A percentile compares a stretch with the other conserved stretches of the same genome.
Conservation (phyloP, 2,797 vertebrate genomes). For the Microcaecilia unicolor region DNA sequence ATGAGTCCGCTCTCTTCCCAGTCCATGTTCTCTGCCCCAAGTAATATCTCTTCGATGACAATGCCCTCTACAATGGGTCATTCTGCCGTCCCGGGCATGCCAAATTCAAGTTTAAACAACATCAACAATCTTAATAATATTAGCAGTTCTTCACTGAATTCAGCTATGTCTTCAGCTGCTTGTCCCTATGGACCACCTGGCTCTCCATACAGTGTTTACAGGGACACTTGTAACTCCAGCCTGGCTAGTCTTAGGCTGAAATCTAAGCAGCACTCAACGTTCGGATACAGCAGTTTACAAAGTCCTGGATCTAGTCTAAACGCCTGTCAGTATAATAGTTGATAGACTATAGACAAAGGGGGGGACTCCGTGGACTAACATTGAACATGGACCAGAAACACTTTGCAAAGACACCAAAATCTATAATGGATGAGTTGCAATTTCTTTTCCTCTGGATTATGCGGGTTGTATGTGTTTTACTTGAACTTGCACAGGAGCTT, state of each 20-base stretch:
- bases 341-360: constrained; percentile 46
- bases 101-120: constrained; percentile 84
- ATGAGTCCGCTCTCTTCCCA: constrained; percentile 94
- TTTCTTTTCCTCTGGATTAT: constrained; percentile 79
- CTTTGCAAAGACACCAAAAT: constrained; percentile 29
- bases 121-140: constrained; percentile 90
- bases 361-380: constrained; percentile 20
- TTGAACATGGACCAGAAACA: constrained; percentile 29
- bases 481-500: constrained; percentile 72
- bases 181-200: constrained; percentile 90
- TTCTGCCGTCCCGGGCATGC: constrained; percentile 82
- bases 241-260: constrained; percentile 93
- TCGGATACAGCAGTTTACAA: constrained; percentile 89
- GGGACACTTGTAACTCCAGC: constrained; percentile 97
- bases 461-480: constrained; percentile 79
- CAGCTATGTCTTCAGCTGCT: constrained; percentile 84
- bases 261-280: constrained; percentile 92
- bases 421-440: constrained; percentile 80
- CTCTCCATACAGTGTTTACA: constrained; percentile 91
- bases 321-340: constrained; percentile 97
- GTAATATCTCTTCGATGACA: constrained; percentile 93
- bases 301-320: constrained; percentile 85
- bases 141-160: constrained; percentile 82
- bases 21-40: constrained; percentile 93
- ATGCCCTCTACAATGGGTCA: constrained; percentile 93